Base-by-base conservation (phyloP, 2,797 vertebrate species). In the Cossypha dichroa region DNA sequence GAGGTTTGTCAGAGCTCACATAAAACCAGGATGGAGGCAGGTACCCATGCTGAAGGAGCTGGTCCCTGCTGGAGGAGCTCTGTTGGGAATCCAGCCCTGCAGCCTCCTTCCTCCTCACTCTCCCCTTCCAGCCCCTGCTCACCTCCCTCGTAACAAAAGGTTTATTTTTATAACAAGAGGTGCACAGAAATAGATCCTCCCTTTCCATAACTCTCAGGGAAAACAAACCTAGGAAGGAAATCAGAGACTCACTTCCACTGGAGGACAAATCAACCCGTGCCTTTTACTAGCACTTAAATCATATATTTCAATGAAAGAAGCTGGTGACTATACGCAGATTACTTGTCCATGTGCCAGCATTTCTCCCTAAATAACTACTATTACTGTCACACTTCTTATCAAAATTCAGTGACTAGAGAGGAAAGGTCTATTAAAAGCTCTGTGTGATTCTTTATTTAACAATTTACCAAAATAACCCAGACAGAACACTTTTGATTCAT, bases 201-300 rank as follows among this genome's bases (percentile, higher is more conserved):
- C 62, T 90, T 90, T 91, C 51, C 96, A 49, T 38, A 86, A 48
- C 66, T 96, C 85, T 66, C 40, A 20, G 29, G 55, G 73, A 88
- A 96, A 94, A 96, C 89, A 96, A 97, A 91, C 40, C 46, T 85
- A 92, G 95, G 96, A 97, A 93, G 96, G 95, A 96, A 97, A 91
- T 2, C 2, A 1, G 51, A 88, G 60, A 90, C 66, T 94, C 62
- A 55, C 58, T 94, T 85, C 95, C 75, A 94, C 48, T 84, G 88
- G 46, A 78, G n/a, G 58, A 49, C 89, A 90, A 78, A 70, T 52
- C 70, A 84, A 66, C 19, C 34, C 9, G 5, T 72, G 64, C 46
- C 46, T 93, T 76, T 91, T 81, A 81, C 80, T 72, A 91, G 82
- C 43, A 91, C 38, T 86, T 43, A 66, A 94, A 70, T 19, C 40